A percentile compares a stretch with the other conserved stretches of the same genome.
Conservation (phyloP, 2,113 vertebrate species). For the Aphelocoma coerulescens region DNA sequence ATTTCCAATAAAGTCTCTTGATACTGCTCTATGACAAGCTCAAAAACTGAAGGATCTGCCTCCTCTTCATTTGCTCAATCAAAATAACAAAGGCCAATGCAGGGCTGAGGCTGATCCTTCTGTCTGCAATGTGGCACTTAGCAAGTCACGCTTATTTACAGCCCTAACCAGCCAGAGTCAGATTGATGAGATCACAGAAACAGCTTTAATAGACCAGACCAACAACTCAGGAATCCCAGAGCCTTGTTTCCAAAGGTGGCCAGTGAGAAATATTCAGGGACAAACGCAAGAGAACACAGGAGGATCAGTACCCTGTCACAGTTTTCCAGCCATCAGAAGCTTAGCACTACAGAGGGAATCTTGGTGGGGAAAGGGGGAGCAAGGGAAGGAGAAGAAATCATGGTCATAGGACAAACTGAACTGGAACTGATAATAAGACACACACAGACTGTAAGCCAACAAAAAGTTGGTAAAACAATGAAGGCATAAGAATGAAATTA, state of each 20-base stretch:
- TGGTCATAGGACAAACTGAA: not conserved
- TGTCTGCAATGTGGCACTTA: accelerated
- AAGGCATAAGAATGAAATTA: not conserved
- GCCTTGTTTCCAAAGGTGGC: not conserved
- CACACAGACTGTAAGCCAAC: not conserved
- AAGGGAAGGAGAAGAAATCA: not conserved
- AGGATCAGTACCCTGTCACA: not conserved
- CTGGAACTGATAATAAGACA: not conserved
- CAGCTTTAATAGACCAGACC: not conserved
- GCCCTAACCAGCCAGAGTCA: not conserved
- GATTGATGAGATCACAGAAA: not conserved
- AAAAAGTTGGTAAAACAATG: constrained; percentile 11
- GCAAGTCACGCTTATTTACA: not conserved
- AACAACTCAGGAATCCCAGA: not conserved
- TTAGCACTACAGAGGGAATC: not conserved
- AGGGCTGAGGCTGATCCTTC: not conserved
- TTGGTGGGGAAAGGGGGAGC: not conserved
- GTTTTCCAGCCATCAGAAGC: not conserved
- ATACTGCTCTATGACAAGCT: not conserved
- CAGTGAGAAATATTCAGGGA: not conserved
- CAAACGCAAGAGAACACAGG: not conserved
- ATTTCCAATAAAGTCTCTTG: not conserved
- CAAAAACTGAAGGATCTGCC: not conserved
- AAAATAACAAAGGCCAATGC: not conserved
- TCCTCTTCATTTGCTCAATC: not conserved